Evolutionary conservation across 2,113 vertebrate genomes (phyloP), one percentile per base, ranked within the genome.

Genomic region (Falco punctatus): DNA sequence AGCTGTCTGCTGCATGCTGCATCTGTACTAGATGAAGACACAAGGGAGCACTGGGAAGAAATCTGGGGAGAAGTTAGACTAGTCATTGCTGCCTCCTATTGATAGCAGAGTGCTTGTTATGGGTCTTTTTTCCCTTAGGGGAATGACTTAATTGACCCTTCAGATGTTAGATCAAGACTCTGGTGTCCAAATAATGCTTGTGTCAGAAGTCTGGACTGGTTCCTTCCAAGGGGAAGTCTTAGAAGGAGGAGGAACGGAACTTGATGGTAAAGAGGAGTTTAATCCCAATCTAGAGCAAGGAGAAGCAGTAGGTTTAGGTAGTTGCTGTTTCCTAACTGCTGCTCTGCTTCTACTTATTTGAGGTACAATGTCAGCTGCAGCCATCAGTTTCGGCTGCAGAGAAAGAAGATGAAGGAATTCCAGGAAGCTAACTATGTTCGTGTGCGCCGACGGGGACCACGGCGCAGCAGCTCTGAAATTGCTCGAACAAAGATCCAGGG

Each of bases 321-420:
- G 16, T 5, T 85, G 46, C 66, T 64, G 28, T 93, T 86, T 90
- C 58, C 33, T 96, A 46, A 93, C 70, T 88, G 67, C 85, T 92
- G n/a, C 46, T 77, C 42, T 86, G 48, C 58, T 92, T 78, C 64
- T 80, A 7, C 66, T 92, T 48, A 30, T 48, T 83, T 20, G 94
- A 99, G 99, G 98, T 99, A 99, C 97, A 99, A 99, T 5, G 99
- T 99, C 72, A 99, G 99, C 98, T 99, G 99, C 95, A 99, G 99
- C 86, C 99, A 99, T 90, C 99, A 99, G 97, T 99, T 99, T 82
- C 98, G 99, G 66, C 91, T 98, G 46, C 99, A 99, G 91, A 98
- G 99, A 71, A 99, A 99, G 86, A 98, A 99, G 93, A 98, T 98
- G 90, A 98, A 98, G 46, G 98, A 98, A 16, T 93, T 98, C 20